phyloP scores from a whole-genome alignment of 2,797 vertebrate genomes.

The Dromococcyx pavoninus region DNA sequence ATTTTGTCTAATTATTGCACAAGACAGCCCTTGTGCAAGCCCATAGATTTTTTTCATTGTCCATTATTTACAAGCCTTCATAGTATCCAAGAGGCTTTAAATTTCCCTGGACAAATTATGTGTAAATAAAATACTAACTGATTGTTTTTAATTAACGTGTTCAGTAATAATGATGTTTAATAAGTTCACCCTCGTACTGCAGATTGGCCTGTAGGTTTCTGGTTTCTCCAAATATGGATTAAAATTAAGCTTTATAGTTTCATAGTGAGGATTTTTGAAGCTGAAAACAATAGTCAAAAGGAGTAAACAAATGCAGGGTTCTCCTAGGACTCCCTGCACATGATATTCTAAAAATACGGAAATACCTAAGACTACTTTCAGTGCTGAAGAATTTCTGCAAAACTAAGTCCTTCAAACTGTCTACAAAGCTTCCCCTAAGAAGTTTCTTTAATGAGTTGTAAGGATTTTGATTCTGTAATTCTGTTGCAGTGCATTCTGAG shows the following conservation, averaged over 20 bases:
- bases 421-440: background rate
- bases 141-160: background rate
- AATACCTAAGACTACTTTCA: background rate
- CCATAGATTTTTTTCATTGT: background rate
- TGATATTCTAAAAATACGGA: background rate
- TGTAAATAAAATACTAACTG: background rate
- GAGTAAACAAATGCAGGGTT: background rate
- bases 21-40: background rate
- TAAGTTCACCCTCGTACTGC: background rate
- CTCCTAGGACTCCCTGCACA: background rate
- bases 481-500: background rate
- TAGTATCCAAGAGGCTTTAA: background rate
- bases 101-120: background rate
- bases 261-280: rapidly evolving
- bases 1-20: background rate
- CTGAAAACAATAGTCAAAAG: background rate
- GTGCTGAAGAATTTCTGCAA: background rate
- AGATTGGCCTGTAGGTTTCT: background rate
- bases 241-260: background rate
- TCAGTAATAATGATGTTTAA: background rate
- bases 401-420: background rate
- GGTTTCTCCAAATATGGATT: background rate
- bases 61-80: background rate
- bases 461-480: background rate
- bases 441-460: background rate